These are phyloP conservation scores for Heteractis magnifica DNA, from an alignment of 92 coral and sea anemone genomes.

Conservation along the genomic window DNA sequence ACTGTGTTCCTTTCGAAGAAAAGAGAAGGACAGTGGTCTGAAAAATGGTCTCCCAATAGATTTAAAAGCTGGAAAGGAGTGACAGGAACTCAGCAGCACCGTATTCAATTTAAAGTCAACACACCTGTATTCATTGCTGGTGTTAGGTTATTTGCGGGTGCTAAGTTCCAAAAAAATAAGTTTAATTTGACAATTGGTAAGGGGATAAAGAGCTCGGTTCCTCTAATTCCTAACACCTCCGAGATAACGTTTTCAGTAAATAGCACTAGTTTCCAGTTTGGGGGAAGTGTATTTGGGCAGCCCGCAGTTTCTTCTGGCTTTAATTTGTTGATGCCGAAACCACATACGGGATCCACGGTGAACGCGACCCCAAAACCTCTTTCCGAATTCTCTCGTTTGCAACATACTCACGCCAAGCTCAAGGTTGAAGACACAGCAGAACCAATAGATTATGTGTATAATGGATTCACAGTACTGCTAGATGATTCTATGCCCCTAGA, in stretches of 20 bases:
- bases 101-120: not conserved
- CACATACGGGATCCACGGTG: too few species aligned
- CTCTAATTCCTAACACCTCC: not conserved
- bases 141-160: not conserved
- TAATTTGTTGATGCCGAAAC: too few species aligned
- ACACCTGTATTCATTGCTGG: not conserved
- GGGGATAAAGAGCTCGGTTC: not conserved
- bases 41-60: not conserved
- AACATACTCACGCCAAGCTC: not conserved
- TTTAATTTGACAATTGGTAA: not conserved
- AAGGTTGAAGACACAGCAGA: not conserved
- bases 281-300: too few species aligned
- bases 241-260: too few species aligned
- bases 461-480: not conserved
- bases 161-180: not conserved
- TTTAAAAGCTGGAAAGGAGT: not conserved
- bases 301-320: too few species aligned
- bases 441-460: not conserved
- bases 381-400: not conserved
- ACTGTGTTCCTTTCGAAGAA: not conserved
- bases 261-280: too few species aligned
- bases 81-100: not conserved
- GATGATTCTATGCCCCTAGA: not conserved
- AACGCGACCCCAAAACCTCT: too few species aligned
- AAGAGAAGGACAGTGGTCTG: slow-evolving; percentile 3